Conservation (phyloP, 1,140 invertebrate genomes). For the Euura saliciscinereae region DNA sequence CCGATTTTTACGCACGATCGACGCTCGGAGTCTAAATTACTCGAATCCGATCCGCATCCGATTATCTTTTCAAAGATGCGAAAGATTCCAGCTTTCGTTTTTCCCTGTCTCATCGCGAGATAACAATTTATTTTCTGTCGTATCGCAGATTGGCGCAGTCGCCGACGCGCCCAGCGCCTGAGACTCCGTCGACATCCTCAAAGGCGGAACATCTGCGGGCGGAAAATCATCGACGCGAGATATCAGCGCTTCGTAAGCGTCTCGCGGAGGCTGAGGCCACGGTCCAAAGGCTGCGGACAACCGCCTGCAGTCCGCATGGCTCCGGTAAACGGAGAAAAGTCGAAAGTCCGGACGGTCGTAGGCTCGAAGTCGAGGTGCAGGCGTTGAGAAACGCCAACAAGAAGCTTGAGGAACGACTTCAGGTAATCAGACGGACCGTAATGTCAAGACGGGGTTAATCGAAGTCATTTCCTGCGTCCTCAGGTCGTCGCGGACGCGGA, state of each 20-base stretch:
- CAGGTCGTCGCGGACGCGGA: conserved; percentile 43
- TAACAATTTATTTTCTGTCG: neutral
- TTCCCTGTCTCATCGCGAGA: neutral
- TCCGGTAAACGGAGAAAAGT: conserved; percentile 32
- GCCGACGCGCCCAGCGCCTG: conserved; percentile 21
- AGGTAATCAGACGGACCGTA: conserved; percentile 29
- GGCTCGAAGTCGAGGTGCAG: conserved; percentile 40
- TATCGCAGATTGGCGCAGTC: conserved; percentile 36
- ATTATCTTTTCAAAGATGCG: neutral
- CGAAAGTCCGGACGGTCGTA: conserved; percentile 21
- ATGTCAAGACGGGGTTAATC: no score
- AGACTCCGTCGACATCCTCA: conserved; percentile 20
- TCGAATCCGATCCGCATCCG: no score
- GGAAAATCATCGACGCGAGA: conserved; percentile 43
- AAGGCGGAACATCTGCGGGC: conserved; percentile 41
- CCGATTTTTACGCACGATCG: no score
- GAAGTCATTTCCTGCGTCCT: neutral
- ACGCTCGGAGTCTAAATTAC: no score
- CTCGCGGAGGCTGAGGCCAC: conserved; percentile 43
- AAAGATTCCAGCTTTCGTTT: neutral
- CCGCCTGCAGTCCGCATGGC: conserved; percentile 28
- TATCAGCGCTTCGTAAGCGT: conserved; percentile 40
- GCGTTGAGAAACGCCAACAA: conserved; percentile 38
- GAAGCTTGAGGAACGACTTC: conserved; percentile 45
- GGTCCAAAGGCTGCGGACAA: conserved; percentile 40